Evolutionary conservation across 2,888 invertebrate genomes (phyloP).

Genomic region (Aphrophora alni): DNA sequence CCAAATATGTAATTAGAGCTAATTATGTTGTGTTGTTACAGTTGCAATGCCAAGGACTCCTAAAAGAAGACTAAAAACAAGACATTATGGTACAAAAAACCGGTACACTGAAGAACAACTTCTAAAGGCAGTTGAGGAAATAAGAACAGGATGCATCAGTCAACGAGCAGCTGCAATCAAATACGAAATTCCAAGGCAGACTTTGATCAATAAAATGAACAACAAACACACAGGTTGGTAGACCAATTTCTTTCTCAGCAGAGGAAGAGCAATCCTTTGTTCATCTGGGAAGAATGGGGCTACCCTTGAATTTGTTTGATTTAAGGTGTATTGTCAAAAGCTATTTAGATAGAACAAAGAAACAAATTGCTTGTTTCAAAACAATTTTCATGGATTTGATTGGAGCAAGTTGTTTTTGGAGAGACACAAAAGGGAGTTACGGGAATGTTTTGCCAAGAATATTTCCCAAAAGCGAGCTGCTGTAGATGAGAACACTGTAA

Average conservation of each 20-base stretch:
- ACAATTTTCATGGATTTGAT: background rate
- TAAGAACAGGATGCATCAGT: too few species aligned
- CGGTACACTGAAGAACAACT: too few species aligned
- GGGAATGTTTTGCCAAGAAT: conserved; percentile 18
- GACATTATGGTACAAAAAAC: too few species aligned
- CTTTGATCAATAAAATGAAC: background rate
- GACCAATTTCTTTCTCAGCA: background rate
- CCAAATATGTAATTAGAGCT: too few species aligned
- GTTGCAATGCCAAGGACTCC: too few species aligned
- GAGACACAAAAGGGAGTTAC: background rate
- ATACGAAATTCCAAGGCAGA: conserved; percentile 11
- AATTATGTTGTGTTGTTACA: too few species aligned
- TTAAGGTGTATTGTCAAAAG: conserved; percentile 10
- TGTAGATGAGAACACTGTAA: background rate
- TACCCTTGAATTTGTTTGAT: background rate
- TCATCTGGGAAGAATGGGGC: background rate
- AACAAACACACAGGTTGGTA: background rate
- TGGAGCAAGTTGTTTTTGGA: background rate
- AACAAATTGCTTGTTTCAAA: background rate
- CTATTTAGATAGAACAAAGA: conserved; percentile 8
- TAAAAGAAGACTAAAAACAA: too few species aligned
- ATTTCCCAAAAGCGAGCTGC: background rate
- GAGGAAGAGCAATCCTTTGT: background rate
- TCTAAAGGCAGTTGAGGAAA: too few species aligned
- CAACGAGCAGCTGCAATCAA: background rate